Evolutionary conservation across 2,888 invertebrate genomes (phyloP), one percentile per base, ranked within the genome.

Genomic region (Carabus problematicus): DNA sequence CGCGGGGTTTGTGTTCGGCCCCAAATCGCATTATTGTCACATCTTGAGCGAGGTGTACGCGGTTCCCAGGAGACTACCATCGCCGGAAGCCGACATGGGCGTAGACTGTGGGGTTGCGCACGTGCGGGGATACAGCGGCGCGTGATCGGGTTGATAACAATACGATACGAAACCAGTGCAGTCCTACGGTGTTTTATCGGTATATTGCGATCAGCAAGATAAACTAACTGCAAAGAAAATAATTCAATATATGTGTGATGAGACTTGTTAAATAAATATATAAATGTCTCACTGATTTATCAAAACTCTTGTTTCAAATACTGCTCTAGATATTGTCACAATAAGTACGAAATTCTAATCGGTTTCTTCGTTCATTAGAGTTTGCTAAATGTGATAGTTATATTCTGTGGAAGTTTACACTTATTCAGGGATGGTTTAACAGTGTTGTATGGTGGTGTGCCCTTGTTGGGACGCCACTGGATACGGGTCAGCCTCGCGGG

Each of bases 21-120:
- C 72, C 74, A 73, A 73, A 75, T 74, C 74, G 72, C 74, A 72
- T 72, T 74, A 71, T 71, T 72, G 70, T 71, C 72, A 70, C 72
- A 72, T 72, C 67, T 43, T 56, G 60, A 39, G 29, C 62, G 52
- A 9, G 40, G 55, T 54, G 43, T 14, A 60, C 19, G 19, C 18
- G 52, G 54, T 41, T 64, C 54, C 42, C 63, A 14, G n/a, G 69
- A 12, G 64, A 64, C n/a, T 42, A 18, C 59, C 67, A 67, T n/a
- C 29, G 59, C 58, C 16, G 59, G 40, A 1, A n/a, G 41, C 60
- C 47, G 47, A 58, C 66, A 40, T 66, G 39, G 47, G 47, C 58
- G 11, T 55, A 56, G 47, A 40, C 41, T 47, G 40, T n/a, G 58
- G 47, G 55, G 19, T 7, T 39, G 56, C 9, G 56, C 3, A 12